These are phyloP conservation scores for Heliconius congener DNA, from an alignment of 1,140 invertebrate species.

Conservation along the genomic window DNA sequence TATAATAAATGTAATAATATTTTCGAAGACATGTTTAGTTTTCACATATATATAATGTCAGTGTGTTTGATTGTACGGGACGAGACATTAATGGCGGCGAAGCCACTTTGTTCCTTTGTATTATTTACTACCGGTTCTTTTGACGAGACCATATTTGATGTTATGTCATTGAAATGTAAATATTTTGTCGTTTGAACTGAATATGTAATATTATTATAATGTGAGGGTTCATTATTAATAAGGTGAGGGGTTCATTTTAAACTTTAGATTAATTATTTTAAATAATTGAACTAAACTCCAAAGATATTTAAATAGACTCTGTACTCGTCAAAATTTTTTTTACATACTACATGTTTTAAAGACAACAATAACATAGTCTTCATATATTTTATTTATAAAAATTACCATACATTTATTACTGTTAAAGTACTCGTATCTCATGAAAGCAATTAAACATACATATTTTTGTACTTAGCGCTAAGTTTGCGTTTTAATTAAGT, in stretches of 20 bases:
- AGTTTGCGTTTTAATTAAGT: conserved; percentile 4
- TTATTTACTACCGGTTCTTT: conserved; percentile 12
- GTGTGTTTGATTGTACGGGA: conserved; percentile 38
- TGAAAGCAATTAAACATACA: not conserved
- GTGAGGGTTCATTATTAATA: not conserved
- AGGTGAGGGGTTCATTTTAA: not conserved
- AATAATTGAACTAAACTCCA: not conserved
- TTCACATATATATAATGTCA: conserved; percentile 65
- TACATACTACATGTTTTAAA: not conserved
- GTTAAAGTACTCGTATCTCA: not conserved
- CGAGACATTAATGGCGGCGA: conserved; percentile 8
- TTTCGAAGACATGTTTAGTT: conserved; percentile 54
- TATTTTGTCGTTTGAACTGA: conserved; percentile 5
- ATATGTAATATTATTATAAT: not conserved
- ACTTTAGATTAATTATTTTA: not conserved
- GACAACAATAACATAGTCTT: not conserved
- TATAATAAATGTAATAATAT: conserved; percentile 71
- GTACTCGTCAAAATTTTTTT: not conserved
- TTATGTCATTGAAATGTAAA: conserved; percentile 11
- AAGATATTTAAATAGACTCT: not conserved
- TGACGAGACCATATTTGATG: not conserved
- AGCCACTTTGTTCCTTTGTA: not conserved
- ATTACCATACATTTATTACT: not conserved
- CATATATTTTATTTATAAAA: not conserved
- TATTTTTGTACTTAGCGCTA: conserved; percentile 8